These are phyloP conservation scores for Siniperca undulata DNA, from an alignment of 2,797 vertebrate species.

Conservation along the genomic window DNA sequence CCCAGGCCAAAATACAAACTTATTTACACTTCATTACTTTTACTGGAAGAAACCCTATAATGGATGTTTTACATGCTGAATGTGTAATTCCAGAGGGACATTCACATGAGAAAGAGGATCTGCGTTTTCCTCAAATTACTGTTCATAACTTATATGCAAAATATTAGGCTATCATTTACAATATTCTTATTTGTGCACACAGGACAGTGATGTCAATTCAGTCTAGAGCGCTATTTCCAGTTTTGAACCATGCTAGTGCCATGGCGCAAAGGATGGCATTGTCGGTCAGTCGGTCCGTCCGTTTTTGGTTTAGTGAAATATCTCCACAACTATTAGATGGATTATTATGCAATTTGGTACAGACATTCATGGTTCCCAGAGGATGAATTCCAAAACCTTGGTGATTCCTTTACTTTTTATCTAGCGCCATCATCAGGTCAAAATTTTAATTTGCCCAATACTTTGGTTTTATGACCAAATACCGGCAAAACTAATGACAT, in stretches of 20 bases:
- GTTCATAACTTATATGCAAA: not conserved
- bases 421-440: not conserved
- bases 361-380: not conserved
- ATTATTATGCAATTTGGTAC: not conserved
- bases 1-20: slow-evolving; percentile 24
- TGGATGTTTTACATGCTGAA: slow-evolving; percentile 8
- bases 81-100: slow-evolving; percentile 6
- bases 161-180: not conserved
- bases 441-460: not conserved
- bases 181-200: not conserved
- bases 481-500: not conserved
- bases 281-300: not conserved
- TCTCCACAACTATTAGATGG: not conserved
- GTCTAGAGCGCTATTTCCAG: not conserved
- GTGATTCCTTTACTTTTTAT: not conserved
- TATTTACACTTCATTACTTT: slow-evolving; percentile 17
- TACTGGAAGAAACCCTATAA: slow-evolving; percentile 25
- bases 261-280: not conserved
- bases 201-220: not conserved
- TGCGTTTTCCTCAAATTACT: not conserved
- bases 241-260: not conserved
- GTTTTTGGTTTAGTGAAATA: not conserved
- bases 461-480: not conserved
- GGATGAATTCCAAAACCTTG: not conserved
- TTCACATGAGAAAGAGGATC: not conserved